These are phyloP conservation scores for Notothenia coriiceps DNA, from an alignment of 2,113 vertebrate species.

Conservation along the genomic window DNA sequence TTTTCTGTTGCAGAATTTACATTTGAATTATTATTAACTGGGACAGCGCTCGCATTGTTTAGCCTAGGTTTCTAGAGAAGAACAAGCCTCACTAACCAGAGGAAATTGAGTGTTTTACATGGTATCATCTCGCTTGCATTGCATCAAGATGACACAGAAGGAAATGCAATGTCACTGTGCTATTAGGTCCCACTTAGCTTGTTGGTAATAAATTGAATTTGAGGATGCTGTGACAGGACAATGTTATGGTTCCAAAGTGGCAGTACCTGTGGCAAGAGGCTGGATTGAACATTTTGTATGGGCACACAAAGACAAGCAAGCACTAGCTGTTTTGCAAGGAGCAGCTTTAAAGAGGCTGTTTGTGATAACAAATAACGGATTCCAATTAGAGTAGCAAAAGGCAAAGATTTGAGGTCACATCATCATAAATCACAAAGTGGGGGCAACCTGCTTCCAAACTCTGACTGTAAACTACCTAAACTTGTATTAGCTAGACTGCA, in stretches of 20 bases:
- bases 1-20: not conserved
- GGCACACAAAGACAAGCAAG: not conserved
- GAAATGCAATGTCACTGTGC: not conserved
- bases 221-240: not conserved
- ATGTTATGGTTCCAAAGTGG: not conserved
- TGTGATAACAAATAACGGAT: slow-evolving; percentile 39
- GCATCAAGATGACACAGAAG: not conserved
- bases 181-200: not conserved
- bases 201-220: not conserved
- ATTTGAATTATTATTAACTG: slow-evolving; percentile 1
- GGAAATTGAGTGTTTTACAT: not conserved
- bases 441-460: not conserved
- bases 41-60: not conserved
- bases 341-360: slow-evolving; percentile 13
- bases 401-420: not conserved
- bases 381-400: slow-evolving; percentile 24
- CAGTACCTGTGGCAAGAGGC: not conserved
- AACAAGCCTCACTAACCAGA: not conserved
- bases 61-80: not conserved
- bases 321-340: not conserved
- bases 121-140: not conserved
- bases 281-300: not conserved
- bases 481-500: not conserved
- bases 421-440: slow-evolving; percentile 6
- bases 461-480: not conserved